Conservation (phyloP, 2,888 invertebrate species). For the Pandemis cinnamomeana region DNA sequence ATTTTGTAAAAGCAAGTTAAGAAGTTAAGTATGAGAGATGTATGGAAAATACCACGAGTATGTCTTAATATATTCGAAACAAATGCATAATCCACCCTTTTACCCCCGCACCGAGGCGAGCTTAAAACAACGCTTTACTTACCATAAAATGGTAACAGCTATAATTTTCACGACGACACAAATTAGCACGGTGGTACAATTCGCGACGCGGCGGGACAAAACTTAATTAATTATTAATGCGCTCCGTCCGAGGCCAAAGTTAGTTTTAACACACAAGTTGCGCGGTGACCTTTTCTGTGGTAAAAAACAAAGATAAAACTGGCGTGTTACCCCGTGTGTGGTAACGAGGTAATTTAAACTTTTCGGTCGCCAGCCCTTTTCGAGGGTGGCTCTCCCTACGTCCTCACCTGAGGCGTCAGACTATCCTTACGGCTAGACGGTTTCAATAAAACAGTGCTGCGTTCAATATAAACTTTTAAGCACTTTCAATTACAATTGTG, state of each 20-base stretch:
- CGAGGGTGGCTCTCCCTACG: constrained; percentile 63
- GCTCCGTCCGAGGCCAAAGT: constrained; percentile 61
- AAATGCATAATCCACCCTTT: not conserved
- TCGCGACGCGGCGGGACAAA: constrained; percentile 51
- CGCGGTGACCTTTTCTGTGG: constrained; percentile 71
- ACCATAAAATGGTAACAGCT: constrained; percentile 33
- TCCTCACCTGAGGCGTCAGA: constrained; percentile 76
- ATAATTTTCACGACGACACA: constrained; percentile 48
- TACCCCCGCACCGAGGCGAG: not conserved
- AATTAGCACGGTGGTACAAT: constrained; percentile 57
- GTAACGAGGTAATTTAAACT: constrained; percentile 85
- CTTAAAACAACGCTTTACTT: not conserved
- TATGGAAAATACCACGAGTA: not conserved
- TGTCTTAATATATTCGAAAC: not conserved
- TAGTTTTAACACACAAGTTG: constrained; percentile 71
- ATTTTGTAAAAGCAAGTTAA: too few species aligned
- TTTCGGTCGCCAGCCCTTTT: constrained; percentile 74
- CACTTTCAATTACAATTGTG: constrained; percentile 34
- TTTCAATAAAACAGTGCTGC: constrained; percentile 68
- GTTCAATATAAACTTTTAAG: constrained; percentile 28
- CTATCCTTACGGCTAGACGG: constrained; percentile 66
- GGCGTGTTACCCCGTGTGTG: constrained; percentile 73
- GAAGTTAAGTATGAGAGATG: not conserved
- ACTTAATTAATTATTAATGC: constrained; percentile 76
- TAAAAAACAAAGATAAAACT: constrained; percentile 80